Evolutionary conservation across 2,797 vertebrate genomes (phyloP), one percentile per base, ranked within the genome.

Genomic region (Momotus momota): DNA sequence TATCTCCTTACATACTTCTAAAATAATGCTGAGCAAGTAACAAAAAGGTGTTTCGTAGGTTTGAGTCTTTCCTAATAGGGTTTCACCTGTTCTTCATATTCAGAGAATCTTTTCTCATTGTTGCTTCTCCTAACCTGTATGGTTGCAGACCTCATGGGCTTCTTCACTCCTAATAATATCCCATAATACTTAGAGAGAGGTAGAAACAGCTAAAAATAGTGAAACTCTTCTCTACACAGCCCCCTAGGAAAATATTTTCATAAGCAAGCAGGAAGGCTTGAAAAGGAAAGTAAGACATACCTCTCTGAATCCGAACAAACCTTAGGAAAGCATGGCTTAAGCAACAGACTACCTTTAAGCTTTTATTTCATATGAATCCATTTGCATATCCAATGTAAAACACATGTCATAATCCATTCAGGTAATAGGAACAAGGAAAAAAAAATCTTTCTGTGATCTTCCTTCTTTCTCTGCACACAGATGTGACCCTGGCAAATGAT

Each of bases 331-430:
- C 62, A 48, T 5, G 1, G 58, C 77, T 95, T 96, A 93, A 95
- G 88, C 88, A 92, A 66, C 4, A 90, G 40, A 48, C 73, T 70
- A 41, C 25, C 58, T 93, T 75, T 72, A 94, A 84, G 51, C 80
- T 92, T 93, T 81, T 72, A 45, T 93, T 88, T 84, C 62, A 81
- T 91, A 62, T 62, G 20, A 93, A 79, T 88, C 88, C 86, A 84
- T 97, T 96, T 96, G 86, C 77, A 54, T 92, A 41, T 67, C n/a
- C 70, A 90, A 86, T 93, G 88, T 90, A 93, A 96, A 97, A 95
- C 92, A 96, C 15, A 93, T 95, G 93, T 93, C 83, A 80, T 94
- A 93, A 95, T 92, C 88, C 86, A 58, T 84, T 89, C 83, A 95
- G 90, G 86, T 93, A 97, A 92, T 85, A 93, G 67, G 88, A 95